These are phyloP conservation scores for Ormyrus nitidulus DNA, from an alignment of 2,888 invertebrate species.

Conservation along the genomic window DNA sequence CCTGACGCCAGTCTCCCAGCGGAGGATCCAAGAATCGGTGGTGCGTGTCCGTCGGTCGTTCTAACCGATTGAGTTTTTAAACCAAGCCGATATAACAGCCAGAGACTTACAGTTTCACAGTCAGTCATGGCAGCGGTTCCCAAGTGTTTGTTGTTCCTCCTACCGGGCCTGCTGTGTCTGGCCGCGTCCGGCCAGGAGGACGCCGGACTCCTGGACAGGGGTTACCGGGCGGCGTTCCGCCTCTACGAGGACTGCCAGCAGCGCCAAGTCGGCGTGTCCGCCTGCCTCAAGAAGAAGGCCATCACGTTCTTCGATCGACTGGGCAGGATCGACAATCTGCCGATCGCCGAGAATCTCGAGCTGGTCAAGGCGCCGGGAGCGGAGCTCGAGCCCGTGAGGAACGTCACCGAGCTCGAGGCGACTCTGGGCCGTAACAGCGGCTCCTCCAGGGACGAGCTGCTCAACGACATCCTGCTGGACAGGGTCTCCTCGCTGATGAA, in stretches of 20 bases:
- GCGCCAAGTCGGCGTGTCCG: constrained; percentile 81
- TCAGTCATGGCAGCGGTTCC: constrained; percentile 16
- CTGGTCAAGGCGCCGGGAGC: constrained; percentile 79
- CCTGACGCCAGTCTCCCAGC: constrained; percentile 68
- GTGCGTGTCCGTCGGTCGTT: constrained; percentile 58
- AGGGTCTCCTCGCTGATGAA: constrained; percentile 84
- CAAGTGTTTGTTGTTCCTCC: constrained; percentile 52
- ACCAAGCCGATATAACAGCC: too few relatives aligned
- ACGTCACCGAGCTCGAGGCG: constrained; percentile 79
- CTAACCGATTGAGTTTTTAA: too few relatives aligned
- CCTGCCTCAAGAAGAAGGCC: constrained; percentile 89
- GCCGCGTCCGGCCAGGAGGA: constrained; percentile 24
- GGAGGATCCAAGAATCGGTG: constrained; percentile 63
- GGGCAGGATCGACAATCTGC: constrained; percentile 82
- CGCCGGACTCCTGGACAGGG: constrained; percentile 68
- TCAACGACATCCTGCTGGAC: constrained; percentile 84
- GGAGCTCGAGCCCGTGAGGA: constrained; percentile 55
- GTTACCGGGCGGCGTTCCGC: constrained; percentile 82
- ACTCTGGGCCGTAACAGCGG: constrained; percentile 80
- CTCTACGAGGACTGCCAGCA: constrained; percentile 88
- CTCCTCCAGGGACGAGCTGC: constrained; percentile 81
- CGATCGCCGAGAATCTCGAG: constrained; percentile 82
- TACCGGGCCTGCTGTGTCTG: constrained; percentile 31
- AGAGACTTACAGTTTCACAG: too few relatives aligned
- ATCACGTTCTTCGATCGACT: constrained; percentile 87